Conservation (phyloP, 2,113 vertebrate genomes). For the Spermophilus dauricus region DNA sequence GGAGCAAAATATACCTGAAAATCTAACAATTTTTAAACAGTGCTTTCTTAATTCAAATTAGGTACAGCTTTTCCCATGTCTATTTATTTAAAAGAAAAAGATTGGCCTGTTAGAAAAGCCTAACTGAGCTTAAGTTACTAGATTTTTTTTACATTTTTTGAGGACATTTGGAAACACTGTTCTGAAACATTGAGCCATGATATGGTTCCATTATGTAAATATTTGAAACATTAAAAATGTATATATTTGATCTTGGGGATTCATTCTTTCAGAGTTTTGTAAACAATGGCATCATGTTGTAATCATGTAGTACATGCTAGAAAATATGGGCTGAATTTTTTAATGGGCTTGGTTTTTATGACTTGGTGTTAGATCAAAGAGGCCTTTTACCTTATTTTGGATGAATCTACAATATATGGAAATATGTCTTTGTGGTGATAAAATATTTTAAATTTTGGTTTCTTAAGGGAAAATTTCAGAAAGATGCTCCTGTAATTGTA, state of each 20-base stretch:
- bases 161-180: constrained; percentile 90
- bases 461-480: constrained; percentile 42
- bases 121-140: constrained; percentile 87
- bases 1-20: constrained; percentile 83
- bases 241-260: constrained; percentile 91
- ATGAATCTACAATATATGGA: constrained; percentile 32
- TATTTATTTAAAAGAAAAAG: constrained; percentile 88
- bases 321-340: constrained; percentile 65
- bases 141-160: constrained; percentile 86
- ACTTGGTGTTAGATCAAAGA: constrained; percentile 58
- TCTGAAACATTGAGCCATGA: constrained; percentile 88
- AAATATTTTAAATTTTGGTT: constrained; percentile 56
- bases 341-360: constrained; percentile 51
- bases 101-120: constrained; percentile 84
- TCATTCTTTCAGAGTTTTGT: constrained; percentile 87
- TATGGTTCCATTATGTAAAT: constrained; percentile 91
- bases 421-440: neutral
- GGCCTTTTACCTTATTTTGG: constrained; percentile 29
- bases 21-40: constrained; percentile 84
- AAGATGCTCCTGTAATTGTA: constrained; percentile 39
- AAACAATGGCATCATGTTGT: constrained; percentile 82
- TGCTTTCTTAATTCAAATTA: constrained; percentile 81
- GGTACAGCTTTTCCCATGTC: constrained; percentile 85
- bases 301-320: constrained; percentile 75
- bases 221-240: constrained; percentile 93